Evolutionary conservation across 2,113 vertebrate species (phyloP), one percentile per base, ranked within the genome.

Genomic region (Columbina picui): DNA sequence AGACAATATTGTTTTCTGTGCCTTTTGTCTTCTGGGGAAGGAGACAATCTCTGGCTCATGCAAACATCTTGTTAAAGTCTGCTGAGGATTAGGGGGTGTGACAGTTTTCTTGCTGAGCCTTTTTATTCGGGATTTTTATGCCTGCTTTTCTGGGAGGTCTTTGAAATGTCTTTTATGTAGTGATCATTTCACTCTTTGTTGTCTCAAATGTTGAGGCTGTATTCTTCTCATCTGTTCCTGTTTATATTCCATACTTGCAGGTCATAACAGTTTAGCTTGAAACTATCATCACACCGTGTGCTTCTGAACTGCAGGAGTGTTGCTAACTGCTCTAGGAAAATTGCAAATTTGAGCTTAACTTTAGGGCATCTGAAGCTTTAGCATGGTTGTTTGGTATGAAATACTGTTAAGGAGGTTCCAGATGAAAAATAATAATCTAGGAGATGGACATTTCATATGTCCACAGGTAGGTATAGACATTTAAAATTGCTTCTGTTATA

Each of bases 11-110:
- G 89, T 96, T 97, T 96, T 89, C 81, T 74, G 30, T 67, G 70
- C 89, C 97, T 97, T 98, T 98, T 98, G 97, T 98, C 95, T 97
- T 97, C 82, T 94, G 78, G 67, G 94, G 93, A 95, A 85, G 38
- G 84, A 94, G 93, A 96, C 95, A 95, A 95, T 90, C 93, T 97
- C 92, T 96, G 93, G 91, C 90, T 96, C 97, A 91, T 93, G 55
- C 3, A 63, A 97, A 96, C 97, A 97, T 98, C 95, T 97, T 97
- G 97, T 97, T 97, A 97, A 96, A 97, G 96, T 98, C 97, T 96
- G 94, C 87, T 97, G 96, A 97, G 95, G 96, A 96, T 97, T 97
- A 97, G 92, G 95, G 93, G 71, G 96, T 96, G 83, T 93, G 95
- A 96, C 96, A 90, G 61, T 97, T 96, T 97, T 96, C 95, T 97